A percentile compares a stretch with the other conserved stretches of the same genome.
Evolutionary conservation across 2,797 vertebrate genomes (phyloP).

Genomic region (Strix occidentalis): DNA sequence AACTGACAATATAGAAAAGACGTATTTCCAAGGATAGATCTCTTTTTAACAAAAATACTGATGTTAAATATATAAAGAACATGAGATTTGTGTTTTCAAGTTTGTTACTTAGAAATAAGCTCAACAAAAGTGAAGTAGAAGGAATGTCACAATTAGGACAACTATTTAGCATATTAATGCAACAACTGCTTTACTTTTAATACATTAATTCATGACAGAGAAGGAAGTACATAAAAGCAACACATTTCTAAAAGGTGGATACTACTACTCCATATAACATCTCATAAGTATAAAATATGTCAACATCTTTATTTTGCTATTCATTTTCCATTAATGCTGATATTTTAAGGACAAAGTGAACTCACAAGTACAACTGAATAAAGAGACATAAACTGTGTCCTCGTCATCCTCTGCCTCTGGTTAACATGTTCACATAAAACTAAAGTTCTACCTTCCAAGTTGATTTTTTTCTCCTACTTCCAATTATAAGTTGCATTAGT

Average conservation of each 20-base stretch:
- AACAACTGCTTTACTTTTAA: slow-evolving; percentile 1
- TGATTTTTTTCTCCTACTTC: neutral
- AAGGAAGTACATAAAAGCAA: slow-evolving; percentile 3
- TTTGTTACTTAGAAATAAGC: neutral
- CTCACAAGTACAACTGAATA: neutral
- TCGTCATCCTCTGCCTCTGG: neutral
- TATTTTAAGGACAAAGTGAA: neutral
- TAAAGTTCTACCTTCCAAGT: neutral
- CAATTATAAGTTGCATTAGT: neutral
- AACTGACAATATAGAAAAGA: neutral
- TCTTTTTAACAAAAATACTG: neutral
- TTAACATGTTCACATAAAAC: neutral
- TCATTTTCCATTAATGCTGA: neutral
- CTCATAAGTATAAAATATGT: neutral
- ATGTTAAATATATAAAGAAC: neutral
- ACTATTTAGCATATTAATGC: neutral
- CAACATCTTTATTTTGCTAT: neutral
- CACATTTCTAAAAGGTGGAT: neutral
- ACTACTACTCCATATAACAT: neutral
- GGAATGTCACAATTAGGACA: neutral
- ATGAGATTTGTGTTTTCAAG: neutral
- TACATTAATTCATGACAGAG: slow-evolving; percentile 1
- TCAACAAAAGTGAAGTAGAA: neutral
- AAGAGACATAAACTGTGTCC: neutral
- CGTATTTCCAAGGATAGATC: neutral